Evolutionary conservation across 2,888 invertebrate genomes (phyloP), one percentile per base, ranked within the genome.

Genomic region (Heliconius hortense): DNA sequence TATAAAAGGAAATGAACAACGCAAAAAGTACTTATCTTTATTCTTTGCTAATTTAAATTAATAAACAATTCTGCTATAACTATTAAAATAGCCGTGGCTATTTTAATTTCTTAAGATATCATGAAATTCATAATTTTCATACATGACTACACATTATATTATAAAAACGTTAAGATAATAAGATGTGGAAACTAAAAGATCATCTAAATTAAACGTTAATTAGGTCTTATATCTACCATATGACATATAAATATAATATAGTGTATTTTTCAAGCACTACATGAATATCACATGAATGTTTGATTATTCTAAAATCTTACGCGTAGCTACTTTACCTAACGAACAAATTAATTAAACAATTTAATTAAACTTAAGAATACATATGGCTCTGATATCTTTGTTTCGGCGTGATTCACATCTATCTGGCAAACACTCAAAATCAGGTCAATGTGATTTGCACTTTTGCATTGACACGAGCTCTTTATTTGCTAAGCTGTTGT

Each of bases 331-430:
- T 56, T 69, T 15, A 24, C 15, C 31, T 56, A 56, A 56, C n/a
- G 5, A 11, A 69, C 56, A 69, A 69, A n/a, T n/a, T n/a, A n/a
- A n/a, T n/a, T n/a, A n/a, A n/a, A n/a, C n/a, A n/a, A 69, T 69
- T 56, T 53, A n/a, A 31, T 56, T n/a, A 69, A 31, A 8, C 13
- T 31, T 13, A 53, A 24, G n/a, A n/a, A 59, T 66, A 71, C 71
- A 76, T 70, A 76, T 53, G 69, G n/a, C 59, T 71, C 53, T 63
- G 28, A 64, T 72, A 78, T 76, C 68, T 72, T 78, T 78, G 76
- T 78, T 77, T 73, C 60, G 35, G 71, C 78, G 76, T 76, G 78
- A 76, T 64, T 76, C 76, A 78, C 62, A 73, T 76, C 73, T 48
- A 67, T 73, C 24, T 64, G 62, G 72, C 75, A 69, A 75, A 72